Conservation (phyloP, 1,140 invertebrate genomes). For the Drosophila lowei region DNA sequence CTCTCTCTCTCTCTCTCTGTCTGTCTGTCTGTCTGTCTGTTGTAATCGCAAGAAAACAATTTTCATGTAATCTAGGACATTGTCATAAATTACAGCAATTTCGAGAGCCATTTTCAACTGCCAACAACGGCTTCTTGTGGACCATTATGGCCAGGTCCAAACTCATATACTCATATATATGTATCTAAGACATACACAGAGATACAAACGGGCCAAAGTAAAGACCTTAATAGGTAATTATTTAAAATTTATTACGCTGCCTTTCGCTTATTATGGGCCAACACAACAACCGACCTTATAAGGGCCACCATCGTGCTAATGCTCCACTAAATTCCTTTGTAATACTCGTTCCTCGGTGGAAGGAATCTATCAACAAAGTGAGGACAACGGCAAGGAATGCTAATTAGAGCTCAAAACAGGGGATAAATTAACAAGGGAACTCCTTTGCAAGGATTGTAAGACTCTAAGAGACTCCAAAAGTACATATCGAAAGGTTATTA, state of each 20-base stretch:
- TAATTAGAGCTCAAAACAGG: neutral
- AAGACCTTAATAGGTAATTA: conserved; percentile 82
- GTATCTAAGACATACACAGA: conserved; percentile 18
- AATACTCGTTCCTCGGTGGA: too few species aligned
- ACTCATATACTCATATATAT: conserved; percentile 28
- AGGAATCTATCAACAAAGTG: neutral
- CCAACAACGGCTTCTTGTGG: conserved; percentile 30
- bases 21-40: conserved; percentile 20
- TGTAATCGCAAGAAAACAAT: conserved; percentile 82
- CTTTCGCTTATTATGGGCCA: conserved; percentile 56
- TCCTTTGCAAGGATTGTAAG: neutral
- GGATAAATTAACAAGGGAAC: neutral
- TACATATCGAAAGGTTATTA: too few species aligned
- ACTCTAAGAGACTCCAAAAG: too few species aligned
- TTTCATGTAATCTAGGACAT: conserved; percentile 83
- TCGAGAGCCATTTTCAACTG: conserved; percentile 66
- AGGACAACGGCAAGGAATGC: neutral
- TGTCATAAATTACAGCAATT: conserved; percentile 82
- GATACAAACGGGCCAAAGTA: conserved; percentile 54
- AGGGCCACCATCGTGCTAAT: conserved; percentile 7
- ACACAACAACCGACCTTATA: conserved; percentile 44
- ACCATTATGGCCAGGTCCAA: conserved; percentile 60
- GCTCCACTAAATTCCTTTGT: conserved; percentile 16
- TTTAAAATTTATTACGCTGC: conserved; percentile 81
- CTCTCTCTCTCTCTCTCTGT: conserved; percentile 21